Conservation (phyloP, 2,113 vertebrate species). For the Nannospalax galili region DNA sequence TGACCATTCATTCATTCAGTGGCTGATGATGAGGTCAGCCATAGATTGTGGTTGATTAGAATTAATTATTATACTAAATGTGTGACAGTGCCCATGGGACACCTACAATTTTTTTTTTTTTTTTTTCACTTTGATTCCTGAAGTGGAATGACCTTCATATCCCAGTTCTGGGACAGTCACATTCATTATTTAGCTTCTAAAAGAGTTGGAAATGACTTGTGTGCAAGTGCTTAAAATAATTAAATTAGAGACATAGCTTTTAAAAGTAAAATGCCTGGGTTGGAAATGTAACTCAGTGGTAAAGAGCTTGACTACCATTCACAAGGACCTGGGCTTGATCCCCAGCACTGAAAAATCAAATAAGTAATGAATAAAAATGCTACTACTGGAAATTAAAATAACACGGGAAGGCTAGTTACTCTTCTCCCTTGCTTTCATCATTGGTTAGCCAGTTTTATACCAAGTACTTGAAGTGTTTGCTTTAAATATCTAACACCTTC, state of each 20-base stretch:
- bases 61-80: background rate
- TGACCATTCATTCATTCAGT: background rate
- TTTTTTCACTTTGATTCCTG: conserved; percentile 77
- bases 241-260: conserved; percentile 9
- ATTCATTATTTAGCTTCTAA: conserved; percentile 76
- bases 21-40: background rate
- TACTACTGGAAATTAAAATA: background rate
- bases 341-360: too few relatives aligned
- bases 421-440: conserved; percentile 68
- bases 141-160: conserved; percentile 63
- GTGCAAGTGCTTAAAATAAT: conserved; percentile 69
- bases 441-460: conserved; percentile 27
- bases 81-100: background rate
- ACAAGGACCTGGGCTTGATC: too few relatives aligned
- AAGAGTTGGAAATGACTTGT: conserved; percentile 68
- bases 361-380: background rate
- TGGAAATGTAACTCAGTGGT: too few relatives aligned
- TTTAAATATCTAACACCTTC: conserved; percentile 16
- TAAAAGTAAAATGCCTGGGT: too few relatives aligned
- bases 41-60: conserved; percentile 1
- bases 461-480: conserved; percentile 38
- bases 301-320: too few relatives aligned
- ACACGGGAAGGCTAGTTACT: background rate
- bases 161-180: conserved; percentile 62
- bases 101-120: conserved; percentile 66